phyloP scores from a whole-genome alignment of 2,797 vertebrate species.

The Pangasius djambal region DNA sequence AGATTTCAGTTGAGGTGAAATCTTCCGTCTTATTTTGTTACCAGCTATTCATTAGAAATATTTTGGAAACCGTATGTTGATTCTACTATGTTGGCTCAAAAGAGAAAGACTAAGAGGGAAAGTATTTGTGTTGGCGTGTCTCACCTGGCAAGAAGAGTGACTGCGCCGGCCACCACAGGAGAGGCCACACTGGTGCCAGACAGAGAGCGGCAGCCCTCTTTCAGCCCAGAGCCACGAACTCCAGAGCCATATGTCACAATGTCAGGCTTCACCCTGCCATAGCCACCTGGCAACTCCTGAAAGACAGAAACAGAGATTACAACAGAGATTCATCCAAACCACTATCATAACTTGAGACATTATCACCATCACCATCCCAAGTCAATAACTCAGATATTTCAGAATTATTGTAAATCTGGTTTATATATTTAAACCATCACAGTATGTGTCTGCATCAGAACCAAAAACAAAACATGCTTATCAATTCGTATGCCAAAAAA shows the following conservation, averaged over 20 bases:
- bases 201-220: constrained; percentile 95
- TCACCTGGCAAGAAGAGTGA: constrained; percentile 94
- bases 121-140: constrained; percentile 28
- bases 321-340: neutral
- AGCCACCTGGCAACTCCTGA: constrained; percentile 95
- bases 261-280: constrained; percentile 94
- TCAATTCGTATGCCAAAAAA: neutral
- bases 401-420: neutral
- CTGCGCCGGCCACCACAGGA: constrained; percentile 95
- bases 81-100: neutral
- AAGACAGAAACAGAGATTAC: neutral
- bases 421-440: neutral
- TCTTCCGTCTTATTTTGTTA: neutral
- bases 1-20: neutral
- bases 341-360: neutral
- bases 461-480: neutral
- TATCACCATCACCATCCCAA: neutral
- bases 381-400: neutral
- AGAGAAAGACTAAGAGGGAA: neutral
- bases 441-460: too few species aligned
- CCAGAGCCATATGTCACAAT: constrained; percentile 98
- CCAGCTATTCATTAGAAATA: neutral
- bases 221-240: constrained; percentile 95
- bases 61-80: neutral
- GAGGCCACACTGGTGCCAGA: constrained; percentile 98